phyloP scores from a whole-genome alignment of 2,888 invertebrate genomes.

The Globia sparganii region DNA sequence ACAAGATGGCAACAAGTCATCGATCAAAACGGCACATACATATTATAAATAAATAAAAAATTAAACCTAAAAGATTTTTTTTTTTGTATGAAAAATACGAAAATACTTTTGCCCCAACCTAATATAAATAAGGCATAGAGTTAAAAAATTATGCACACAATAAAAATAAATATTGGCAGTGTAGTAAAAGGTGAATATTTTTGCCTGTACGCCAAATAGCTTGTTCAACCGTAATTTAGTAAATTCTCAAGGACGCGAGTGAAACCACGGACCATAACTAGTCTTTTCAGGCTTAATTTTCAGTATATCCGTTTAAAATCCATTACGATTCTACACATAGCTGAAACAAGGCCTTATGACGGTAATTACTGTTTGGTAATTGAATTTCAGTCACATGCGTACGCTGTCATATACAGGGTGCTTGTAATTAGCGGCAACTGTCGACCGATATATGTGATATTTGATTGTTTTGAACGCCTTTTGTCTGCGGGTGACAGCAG shows the following conservation, averaged over 20 bases:
- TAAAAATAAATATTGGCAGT: neutral
- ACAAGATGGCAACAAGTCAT: too few species aligned
- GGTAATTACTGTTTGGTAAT: constrained; percentile 74
- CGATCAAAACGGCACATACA: too few species aligned
- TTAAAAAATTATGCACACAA: neutral
- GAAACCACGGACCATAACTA: neutral
- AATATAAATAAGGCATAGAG: too few species aligned
- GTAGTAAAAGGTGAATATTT: neutral
- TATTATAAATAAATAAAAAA: too few species aligned
- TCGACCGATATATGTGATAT: constrained; percentile 14
- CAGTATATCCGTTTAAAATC: constrained; percentile 35
- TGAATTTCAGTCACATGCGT: constrained; percentile 72
- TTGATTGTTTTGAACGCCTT: constrained; percentile 38
- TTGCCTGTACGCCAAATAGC: neutral
- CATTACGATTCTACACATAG: constrained; percentile 53
- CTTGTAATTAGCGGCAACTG: constrained; percentile 57
- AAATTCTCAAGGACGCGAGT: neutral
- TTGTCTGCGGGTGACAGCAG: neutral
- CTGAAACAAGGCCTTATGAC: constrained; percentile 59
- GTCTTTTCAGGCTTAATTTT: constrained; percentile 13
- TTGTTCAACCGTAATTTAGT: neutral
- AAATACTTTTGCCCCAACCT: too few species aligned
- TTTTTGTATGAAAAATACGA: too few species aligned
- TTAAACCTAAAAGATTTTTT: too few species aligned
- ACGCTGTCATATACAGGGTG: constrained; percentile 52